Percentiles rank a stretch among this genome's conserved stretches.
These are phyloP conservation scores for Euthynnus affinis DNA, from an alignment of 2,797 vertebrate genomes.

Conservation along the genomic window DNA sequence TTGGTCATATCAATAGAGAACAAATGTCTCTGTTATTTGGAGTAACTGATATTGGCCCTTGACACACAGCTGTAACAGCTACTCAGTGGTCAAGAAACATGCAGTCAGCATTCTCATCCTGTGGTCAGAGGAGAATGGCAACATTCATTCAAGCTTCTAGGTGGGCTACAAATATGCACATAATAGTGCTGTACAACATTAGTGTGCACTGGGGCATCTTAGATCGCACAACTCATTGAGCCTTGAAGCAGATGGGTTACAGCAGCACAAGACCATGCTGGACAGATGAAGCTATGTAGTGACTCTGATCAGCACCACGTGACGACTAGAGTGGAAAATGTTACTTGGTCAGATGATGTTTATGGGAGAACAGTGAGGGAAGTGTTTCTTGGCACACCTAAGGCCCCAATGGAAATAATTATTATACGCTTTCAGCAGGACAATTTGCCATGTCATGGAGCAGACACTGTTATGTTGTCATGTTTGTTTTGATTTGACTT, in stretches of 20 bases:
- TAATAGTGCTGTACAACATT: slow-evolving; percentile 45
- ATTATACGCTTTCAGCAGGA: background rate
- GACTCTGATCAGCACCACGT: slow-evolving; percentile 4
- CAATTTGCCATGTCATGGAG: background rate
- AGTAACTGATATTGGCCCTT: slow-evolving; percentile 2
- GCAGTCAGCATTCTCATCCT: slow-evolving; percentile 30
- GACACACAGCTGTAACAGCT: slow-evolving; percentile 8
- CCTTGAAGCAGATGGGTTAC: slow-evolving; percentile 59
- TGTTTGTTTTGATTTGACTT: slow-evolving; percentile 27
- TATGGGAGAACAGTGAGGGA: slow-evolving; percentile 5
- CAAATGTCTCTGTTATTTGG: slow-evolving; percentile 4
- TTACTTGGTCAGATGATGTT: background rate
- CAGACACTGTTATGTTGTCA: background rate
- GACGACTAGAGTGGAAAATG: slow-evolving; percentile 36
- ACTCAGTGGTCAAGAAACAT: slow-evolving; percentile 30
- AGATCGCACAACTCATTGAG: slow-evolving; percentile 34
- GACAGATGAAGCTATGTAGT: background rate
- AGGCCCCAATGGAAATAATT: background rate
- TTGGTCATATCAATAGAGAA: slow-evolving; percentile 20
- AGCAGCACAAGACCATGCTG: slow-evolving; percentile 19
- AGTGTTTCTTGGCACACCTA: slow-evolving; percentile 4
- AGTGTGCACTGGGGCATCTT: slow-evolving; percentile 46
- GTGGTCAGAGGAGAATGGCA: slow-evolving; percentile 39
- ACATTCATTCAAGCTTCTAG: slow-evolving; percentile 58
- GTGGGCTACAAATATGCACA: slow-evolving; percentile 58